Base-by-base conservation (phyloP, 2,888 invertebrate genomes). In the Amblyjoppa proteus region DNA sequence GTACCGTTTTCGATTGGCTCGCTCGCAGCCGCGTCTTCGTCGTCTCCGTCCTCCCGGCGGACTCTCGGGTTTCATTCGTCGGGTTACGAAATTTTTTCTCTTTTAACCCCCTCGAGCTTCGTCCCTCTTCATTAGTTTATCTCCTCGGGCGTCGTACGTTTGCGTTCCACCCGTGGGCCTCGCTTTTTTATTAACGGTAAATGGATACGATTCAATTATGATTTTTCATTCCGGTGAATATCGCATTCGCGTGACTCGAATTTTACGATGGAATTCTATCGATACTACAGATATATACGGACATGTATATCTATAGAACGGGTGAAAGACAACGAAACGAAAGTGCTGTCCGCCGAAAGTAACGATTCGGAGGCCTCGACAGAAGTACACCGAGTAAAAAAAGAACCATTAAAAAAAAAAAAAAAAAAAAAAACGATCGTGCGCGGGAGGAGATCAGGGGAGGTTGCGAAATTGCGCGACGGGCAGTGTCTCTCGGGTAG, bases 391-490 rank as follows among this genome's bases (percentile, higher is more conserved):
- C 11, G 34, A 6, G 51, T 25, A 64, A 3, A 64, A 64, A n/a
- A 51, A 9, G 64, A 31, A 31, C 45, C 28, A 64, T 38, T 20
- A 20, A 20, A 41, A 58, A 75, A 61, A 61, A 38, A 58, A 58
- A 11, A 51, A 66, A 51, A 66, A 64, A 25, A 31, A 31, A 45
- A 66, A 64, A 66, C 49, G 34, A 16, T 77, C 68, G 76, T 68
- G 51, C 76, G 76, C 49, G 76, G 45, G 66, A 34, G 53, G 66
- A 16, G 49, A 64, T 64, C 76, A 76, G 41, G 68, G 82, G 84
- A 89, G 76, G 64, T 90, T 89, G 90, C 90, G 90, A 90, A 89
- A 90, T 88, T 88, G 76, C 64, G 75, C 79, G 81, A 83, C 53
- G 74, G 79, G 25, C 83, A 81, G 78, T 56, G n/a, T 68, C 56